Percentiles rank a stretch among this genome's conserved stretches.
phyloP scores from a whole-genome alignment of 92 coral and sea anemone species.

The Isaurus tuberculatus region DNA sequence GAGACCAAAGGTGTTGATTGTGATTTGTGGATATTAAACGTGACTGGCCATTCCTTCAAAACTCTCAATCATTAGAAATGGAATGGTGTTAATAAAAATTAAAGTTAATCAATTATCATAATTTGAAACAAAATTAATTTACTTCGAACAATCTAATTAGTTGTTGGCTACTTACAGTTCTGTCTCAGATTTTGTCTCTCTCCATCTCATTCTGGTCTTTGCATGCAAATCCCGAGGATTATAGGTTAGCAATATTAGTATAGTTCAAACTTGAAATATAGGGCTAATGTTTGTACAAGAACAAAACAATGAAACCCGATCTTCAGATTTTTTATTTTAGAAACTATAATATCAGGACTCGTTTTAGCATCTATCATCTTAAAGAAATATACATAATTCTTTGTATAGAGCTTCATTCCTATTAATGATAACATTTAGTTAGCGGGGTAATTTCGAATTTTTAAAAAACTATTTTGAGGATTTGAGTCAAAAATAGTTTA shows the following conservation, averaged over 20 bases:
- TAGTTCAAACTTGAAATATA: not conserved
- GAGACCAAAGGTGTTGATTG: not conserved
- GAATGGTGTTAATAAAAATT: not conserved
- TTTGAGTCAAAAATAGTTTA: too few species aligned
- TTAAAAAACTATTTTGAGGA: too few species aligned
- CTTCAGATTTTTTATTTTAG: not conserved
- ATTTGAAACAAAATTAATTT: conserved; percentile 17
- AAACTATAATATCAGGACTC: not conserved
- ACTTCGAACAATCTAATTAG: conserved; percentile 27
- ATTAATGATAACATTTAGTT: too few species aligned
- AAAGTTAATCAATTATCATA: not conserved
- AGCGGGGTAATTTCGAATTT: too few species aligned
- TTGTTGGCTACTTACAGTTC: not conserved
- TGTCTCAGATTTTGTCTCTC: not conserved
- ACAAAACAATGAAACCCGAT: not conserved
- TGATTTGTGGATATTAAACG: too few species aligned
- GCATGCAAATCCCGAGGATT: not conserved
- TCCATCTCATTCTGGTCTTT: not conserved
- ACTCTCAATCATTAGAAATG: not conserved
- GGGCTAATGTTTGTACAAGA: not conserved
- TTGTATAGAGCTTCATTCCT: not conserved
- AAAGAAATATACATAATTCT: not conserved
- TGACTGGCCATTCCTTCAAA: not conserved
- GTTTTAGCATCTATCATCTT: not conserved
- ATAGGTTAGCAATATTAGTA: not conserved